A percentile compares a stretch with the other conserved stretches of the same genome.
Evolutionary conservation across 2,113 vertebrate genomes (phyloP).

Genomic region (Genyomyrus donnyi): DNA sequence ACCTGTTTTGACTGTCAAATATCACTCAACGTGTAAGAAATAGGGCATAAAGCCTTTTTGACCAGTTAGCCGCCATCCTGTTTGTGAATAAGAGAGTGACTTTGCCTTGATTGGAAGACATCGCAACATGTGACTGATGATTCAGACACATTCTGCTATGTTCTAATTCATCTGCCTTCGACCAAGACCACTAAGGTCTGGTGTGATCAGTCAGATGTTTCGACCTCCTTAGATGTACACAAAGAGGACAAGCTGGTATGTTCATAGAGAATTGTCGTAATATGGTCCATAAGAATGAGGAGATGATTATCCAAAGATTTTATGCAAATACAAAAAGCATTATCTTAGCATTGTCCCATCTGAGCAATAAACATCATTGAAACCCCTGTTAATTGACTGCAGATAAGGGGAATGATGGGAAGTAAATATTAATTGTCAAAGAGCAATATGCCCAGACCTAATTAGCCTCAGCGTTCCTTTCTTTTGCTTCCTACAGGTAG

Average conservation of each 20-base stretch:
- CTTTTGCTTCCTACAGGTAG: conserved; percentile 18
- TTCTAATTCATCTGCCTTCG: not conserved
- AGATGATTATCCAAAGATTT: not conserved
- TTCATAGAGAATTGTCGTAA: not conserved
- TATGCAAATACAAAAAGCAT: not conserved
- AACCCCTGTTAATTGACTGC: conserved; percentile 16
- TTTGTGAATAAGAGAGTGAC: not conserved
- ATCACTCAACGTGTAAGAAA: not conserved
- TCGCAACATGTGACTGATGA: not conserved
- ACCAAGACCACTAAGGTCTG: not conserved
- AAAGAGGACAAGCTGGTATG: not conserved
- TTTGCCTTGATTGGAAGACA: not conserved
- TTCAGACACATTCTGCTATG: not conserved
- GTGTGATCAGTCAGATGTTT: not conserved
- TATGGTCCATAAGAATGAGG: not conserved
- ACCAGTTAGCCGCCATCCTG: not conserved
- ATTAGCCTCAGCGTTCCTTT: conserved; percentile 20
- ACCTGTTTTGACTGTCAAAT: not conserved
- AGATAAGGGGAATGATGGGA: conserved; percentile 3
- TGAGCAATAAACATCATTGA: conserved; percentile 9
- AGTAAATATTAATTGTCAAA: conserved; percentile 26
- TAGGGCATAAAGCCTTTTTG: not conserved
- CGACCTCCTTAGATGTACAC: not conserved
- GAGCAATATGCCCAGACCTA: conserved; percentile 24
- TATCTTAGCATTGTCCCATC: not conserved